Percentiles rank a stretch among this genome's conserved stretches.
Evolutionary conservation across 1,140 invertebrate genomes (phyloP).

Genomic region (Paracyclopina nana): DNA sequence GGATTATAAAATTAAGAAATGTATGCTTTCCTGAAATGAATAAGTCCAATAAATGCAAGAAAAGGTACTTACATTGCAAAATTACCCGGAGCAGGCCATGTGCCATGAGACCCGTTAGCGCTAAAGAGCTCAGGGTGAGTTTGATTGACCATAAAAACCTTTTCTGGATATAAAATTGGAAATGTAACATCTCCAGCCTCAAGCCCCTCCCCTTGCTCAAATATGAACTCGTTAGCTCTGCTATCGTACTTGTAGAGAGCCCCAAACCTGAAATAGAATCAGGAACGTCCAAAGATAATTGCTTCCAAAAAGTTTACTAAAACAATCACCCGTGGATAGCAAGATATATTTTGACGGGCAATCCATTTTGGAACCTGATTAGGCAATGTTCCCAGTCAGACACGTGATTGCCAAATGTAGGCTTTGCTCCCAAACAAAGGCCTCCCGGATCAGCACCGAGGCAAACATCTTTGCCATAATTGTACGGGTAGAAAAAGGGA

Average conservation of each 20-base stretch:
- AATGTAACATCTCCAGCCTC: conserved; percentile 6
- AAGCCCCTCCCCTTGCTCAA: conserved; percentile 16
- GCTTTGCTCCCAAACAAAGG: not conserved
- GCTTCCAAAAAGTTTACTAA: conserved; percentile 16
- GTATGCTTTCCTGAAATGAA: conserved; percentile 17
- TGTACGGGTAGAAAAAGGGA: conserved; percentile 20
- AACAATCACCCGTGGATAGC: not conserved
- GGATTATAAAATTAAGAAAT: conserved; percentile 19
- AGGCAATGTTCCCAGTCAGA: not conserved
- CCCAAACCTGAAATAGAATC: conserved; percentile 20
- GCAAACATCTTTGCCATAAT: conserved; percentile 20
- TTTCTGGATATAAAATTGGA: conserved; percentile 15
- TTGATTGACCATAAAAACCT: conserved; percentile 18
- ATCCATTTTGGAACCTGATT: conserved; percentile 2
- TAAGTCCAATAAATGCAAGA: not conserved
- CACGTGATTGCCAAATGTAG: conserved; percentile 9
- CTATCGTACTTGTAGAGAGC: conserved; percentile 19
- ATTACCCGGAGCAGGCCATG: conserved; percentile 19
- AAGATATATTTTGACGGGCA: not conserved
- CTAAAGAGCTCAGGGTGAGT: conserved; percentile 19
- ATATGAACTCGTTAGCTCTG: conserved; percentile 15
- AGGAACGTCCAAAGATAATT: conserved; percentile 14
- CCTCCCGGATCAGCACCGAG: conserved; percentile 12
- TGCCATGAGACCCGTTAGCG: conserved; percentile 20
- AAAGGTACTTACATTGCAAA: no score